Conservation (phyloP, 2,113 vertebrate species). For the Elachura formosa region DNA sequence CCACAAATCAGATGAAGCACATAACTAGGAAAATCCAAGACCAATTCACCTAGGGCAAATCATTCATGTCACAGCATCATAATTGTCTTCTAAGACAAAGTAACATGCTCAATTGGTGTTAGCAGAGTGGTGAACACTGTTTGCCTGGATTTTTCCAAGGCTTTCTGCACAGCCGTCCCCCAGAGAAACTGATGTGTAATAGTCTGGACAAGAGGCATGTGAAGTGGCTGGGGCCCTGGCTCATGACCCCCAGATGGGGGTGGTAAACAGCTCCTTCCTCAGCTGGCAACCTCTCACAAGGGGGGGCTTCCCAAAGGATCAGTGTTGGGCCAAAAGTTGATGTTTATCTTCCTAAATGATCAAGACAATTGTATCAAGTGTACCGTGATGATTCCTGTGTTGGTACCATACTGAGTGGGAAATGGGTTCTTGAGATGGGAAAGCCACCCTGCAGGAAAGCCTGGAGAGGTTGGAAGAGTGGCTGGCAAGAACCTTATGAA, state of each 20-base stretch:
- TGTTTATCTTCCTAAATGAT: neutral
- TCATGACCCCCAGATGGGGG: neutral
- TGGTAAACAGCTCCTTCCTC: neutral
- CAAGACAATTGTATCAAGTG: neutral
- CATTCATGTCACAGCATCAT: neutral
- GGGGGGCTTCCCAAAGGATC: fast-evolving
- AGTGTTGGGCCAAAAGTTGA: neutral
- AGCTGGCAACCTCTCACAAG: neutral
- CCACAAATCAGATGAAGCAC: neutral
- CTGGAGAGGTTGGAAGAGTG: neutral
- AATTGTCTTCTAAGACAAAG: neutral
- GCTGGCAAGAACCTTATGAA: neutral
- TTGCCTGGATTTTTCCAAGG: neutral
- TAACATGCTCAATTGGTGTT: neutral
- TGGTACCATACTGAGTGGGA: neutral
- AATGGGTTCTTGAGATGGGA: neutral
- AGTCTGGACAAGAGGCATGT: neutral
- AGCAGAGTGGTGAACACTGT: neutral
- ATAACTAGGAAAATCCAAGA: neutral
- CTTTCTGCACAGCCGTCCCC: neutral
- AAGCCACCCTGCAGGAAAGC: neutral
- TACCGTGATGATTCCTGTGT: fast-evolving
- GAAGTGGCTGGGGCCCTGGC: neutral
- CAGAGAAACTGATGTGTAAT: fast-evolving
- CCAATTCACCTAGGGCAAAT: neutral